Evolutionary conservation across 2,113 vertebrate species (phyloP).

Genomic region (Pogonocichla stellata): DNA sequence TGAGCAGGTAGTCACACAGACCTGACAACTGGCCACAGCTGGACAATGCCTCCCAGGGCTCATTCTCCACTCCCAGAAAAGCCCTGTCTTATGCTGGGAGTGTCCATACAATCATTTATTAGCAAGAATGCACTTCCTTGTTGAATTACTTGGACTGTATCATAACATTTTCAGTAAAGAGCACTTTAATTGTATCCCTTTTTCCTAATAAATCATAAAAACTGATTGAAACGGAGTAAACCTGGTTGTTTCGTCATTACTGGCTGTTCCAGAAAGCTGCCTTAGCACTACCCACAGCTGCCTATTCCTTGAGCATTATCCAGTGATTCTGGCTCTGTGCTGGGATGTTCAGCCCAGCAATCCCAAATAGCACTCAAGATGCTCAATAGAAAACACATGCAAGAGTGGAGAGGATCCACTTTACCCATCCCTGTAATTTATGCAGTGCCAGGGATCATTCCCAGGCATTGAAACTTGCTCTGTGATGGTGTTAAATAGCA

Average conservation of each 20-base stretch:
- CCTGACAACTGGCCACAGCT: not conserved
- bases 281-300: not conserved
- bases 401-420: not conserved
- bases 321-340: not conserved
- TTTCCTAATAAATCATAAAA: not conserved
- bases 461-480: not conserved
- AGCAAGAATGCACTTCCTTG: not conserved
- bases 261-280: not conserved
- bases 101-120: not conserved
- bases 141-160: not conserved
- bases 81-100: accelerated
- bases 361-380: not conserved
- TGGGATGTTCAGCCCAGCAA: not conserved
- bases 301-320: not conserved
- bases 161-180: not conserved
- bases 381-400: not conserved
- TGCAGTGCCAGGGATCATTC: not conserved
- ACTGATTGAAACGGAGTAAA: not conserved
- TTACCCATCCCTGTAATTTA: not conserved
- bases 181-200: not conserved
- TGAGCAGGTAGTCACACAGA: not conserved
- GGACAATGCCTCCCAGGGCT: not conserved
- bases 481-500: not conserved
- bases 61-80: not conserved
- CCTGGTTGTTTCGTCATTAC: not conserved